Base-by-base conservation (phyloP, 2,888 invertebrate genomes). In the Tinea trinotella region DNA sequence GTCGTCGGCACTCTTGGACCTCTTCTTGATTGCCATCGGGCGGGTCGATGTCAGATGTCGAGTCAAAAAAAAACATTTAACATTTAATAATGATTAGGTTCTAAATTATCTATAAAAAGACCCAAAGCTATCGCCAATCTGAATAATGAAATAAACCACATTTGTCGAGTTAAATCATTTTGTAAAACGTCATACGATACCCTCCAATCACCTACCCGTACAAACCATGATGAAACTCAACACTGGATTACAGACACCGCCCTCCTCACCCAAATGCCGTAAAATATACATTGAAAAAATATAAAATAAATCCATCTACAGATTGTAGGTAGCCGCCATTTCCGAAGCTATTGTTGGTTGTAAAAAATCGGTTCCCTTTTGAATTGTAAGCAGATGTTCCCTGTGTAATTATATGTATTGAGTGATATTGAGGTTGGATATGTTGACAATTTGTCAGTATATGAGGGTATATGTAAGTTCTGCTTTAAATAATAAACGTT, bases 191-290 rank as follows among this genome's bases (percentile, higher is more conserved):
- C 40, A 40, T 40, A n/a, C 40, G 40, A 40, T 40, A 12, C 35
- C 12, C 12, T 7, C 40, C 40, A 30, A 30, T 30, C 40, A 13
- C 5, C 13, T 40, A 7, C 13, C n/a, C 40, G 13, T 40, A 15
- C 15, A 40, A 12, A 40, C n/a, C 24, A 24, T 24, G 24, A 40
- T 59, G 65, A 61, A 65, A 67, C 59, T 57, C 55, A 60, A 65
- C 62, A 65, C 66, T 61, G 60, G 59, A 58, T 58, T 60, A 61
- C 59, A 57, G 60, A 61, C 59, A 57, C 60, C 59, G 63, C 61
- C 62, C 13, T n/a, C 61, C 57, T 34, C 40, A 40, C 40, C 40
- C 40, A 58, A 56, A 65, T 63, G 63, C 62, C 62, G 56, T 63
- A 61, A 57, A 62, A 62, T 54, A 61, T 40, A 40, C 15, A 40